These are phyloP conservation scores for Lemur catta DNA, from an alignment of 2,797 vertebrate species.

Conservation along the genomic window DNA sequence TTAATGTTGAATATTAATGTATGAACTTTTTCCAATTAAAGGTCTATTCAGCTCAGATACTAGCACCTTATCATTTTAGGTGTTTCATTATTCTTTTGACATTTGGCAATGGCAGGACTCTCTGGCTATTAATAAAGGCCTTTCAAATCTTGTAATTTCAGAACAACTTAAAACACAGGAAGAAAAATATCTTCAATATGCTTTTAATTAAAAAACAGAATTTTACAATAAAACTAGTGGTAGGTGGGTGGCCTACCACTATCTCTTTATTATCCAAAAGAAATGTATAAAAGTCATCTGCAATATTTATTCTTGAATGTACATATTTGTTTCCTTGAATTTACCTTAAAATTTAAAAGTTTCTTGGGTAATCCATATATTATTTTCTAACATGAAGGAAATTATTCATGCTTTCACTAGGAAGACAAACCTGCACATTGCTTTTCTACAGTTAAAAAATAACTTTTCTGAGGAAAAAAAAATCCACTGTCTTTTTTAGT, in stretches of 20 bases:
- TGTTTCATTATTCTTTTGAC: slow-evolving; percentile 19
- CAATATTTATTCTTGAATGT: slow-evolving; percentile 26
- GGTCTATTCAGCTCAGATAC: not conserved
- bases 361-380: slow-evolving; percentile 8
- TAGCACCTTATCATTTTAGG: slow-evolving; percentile 34
- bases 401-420: slow-evolving; percentile 27
- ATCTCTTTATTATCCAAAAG: not conserved
- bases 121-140: not conserved
- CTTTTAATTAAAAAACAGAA: slow-evolving; percentile 45
- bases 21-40: slow-evolving; percentile 51
- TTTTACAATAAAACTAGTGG: not conserved
- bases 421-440: slow-evolving; percentile 20
- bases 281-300: not conserved
- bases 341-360: slow-evolving; percentile 20
- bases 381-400: slow-evolving; percentile 33
- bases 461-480: slow-evolving; percentile 14
- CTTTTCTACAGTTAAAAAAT: slow-evolving; percentile 44
- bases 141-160: slow-evolving; percentile 40
- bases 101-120: slow-evolving; percentile 23
- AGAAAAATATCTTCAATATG: not conserved
- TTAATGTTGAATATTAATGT: slow-evolving; percentile 51
- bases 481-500: not conserved
- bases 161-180: slow-evolving; percentile 30
- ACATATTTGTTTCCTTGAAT: not conserved
- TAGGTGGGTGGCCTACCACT: not conserved